Base-by-base conservation (phyloP, 2,797 vertebrate genomes). In the Coregonus sp. region DNA sequence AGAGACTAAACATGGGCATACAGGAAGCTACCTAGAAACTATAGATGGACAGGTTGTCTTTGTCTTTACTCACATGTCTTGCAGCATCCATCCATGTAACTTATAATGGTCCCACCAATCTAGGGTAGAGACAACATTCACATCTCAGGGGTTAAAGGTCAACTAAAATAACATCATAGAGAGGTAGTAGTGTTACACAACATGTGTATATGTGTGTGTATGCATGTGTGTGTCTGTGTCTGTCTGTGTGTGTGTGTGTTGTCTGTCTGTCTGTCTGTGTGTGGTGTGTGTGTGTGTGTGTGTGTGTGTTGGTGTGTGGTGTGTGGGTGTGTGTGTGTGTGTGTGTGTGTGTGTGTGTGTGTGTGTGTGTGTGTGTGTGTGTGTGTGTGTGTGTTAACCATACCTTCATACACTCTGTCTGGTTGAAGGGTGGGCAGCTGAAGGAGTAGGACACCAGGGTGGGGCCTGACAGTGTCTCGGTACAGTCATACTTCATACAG, bases 31-130 rank as follows among this genome's bases (percentile, higher is more conserved):
- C 82, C 68, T 6, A 4, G 31, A 74, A 81, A 80, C 40, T 54
- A 69, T 35, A 74, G 56, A 54, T 33, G 6, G 69, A 54, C 25
- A 51, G 66, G 12, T 29, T 11, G 12, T 40, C 71, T 72, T 20
- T 61, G 54, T 40, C 9, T 3, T 15, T 91, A 98, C 98, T 98
- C 94, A 99, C 98, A 99, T 47, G 96, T 98, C 94, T 92, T 97
- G 87, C 98, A 99, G 95, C 98, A 99, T 87, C 97, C 97, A 81
- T 98, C 97, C 94, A 99, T 93, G 91, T 97, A 99, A 71, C 95
- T 97, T 37, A 99, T 94, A 81, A 97, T 90, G 0, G 95, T 96
- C 84, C 97, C 98, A 51, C 97, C 97, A 4, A 97, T 94, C 98
- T 97, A 85, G 72, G 29, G 82, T 82, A 12, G 70, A 88, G 18